Base-by-base conservation (phyloP, 2,113 vertebrate species). In the Phylloscopus trochilus region DNA sequence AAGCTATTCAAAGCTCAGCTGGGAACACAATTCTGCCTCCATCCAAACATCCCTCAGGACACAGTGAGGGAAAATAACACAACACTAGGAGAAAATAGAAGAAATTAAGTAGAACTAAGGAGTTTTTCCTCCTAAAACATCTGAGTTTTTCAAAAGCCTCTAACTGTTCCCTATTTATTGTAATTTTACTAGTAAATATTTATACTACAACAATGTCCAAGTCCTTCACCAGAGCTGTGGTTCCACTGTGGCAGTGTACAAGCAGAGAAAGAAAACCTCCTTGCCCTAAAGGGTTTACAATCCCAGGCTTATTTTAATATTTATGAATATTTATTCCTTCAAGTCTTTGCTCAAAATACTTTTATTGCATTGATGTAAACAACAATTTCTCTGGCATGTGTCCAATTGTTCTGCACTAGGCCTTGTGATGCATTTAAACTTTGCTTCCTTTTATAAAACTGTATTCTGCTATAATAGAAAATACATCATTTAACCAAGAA, bases 251-350 rank as follows among this genome's bases (percentile, higher is more conserved):
- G 17, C 56, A 47, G 14, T 22, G 14, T 35, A 82, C 37, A 69
- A 60, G 60, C 12, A 67, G 52, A 53, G 51, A 91, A 90, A 84
- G 41, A 94, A 95, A 96, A 64, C 19, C 66, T 89, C 66, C 44
- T 94, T 95, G 69, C 76, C 86, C 73, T 96, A 56, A 86, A 94
- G 90, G 77, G 31, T 83, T 95, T 90, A 66, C 80, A 86, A 66
- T 75, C 66, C 21, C 66, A 84, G 53, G 18, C 41, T 87, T 49
- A 86, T 95, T 94, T 95, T 89, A 93, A 93, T 94, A 84, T 95
- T 90, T 83, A 94, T 92, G 88, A 95, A 94, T 95, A 95, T 97
- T 96, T 97, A 97, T 95, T 94, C 59, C 90, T 97, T 81, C 88
- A 78, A 86, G 74, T 8, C 88, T 93, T 96, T 90, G 77, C 85